Evolutionary conservation across 2,888 invertebrate species (phyloP), one percentile per base, ranked within the genome.

Genomic region (Ectemnius cavifrons): DNA sequence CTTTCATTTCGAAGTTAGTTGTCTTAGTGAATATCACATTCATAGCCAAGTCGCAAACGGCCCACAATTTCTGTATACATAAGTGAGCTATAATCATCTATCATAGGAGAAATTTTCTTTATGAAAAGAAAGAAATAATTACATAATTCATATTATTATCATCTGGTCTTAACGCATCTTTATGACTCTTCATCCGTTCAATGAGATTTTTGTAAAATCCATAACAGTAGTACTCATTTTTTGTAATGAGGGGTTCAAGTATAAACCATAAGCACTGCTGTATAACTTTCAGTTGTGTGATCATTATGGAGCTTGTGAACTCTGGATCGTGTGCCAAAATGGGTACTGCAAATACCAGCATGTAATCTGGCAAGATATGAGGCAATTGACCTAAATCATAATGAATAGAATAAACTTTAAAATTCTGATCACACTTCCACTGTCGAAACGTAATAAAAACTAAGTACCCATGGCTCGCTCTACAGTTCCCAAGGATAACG

Each of bases 291-390:
- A 99, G 93, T 86, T 97, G 96, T 27, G 93, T 92, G 18, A 95
- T 93, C 88, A 97, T 96, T 86, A 95, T 94, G 91, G 95, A 94
- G 79, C 94, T 93, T 63, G 95, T 95, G 89, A 96, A 97, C 82
- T 94, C 94, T 5, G 97, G 96, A 91, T 98, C 97, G 91, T 99
- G 98, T n/a, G 98, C 96, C 73, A 99, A 93, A 65, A 99, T 94
- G 63, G 99, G 97, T 83, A 99, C 96, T n/a, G 98, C 97, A 92
- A 98, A 99, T 81, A 98, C 97, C 88, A 99, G 92, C 95, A 98
- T 98, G 91, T 98, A 99, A 92, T 99, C 99, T 67, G 99, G 99
- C 91, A 98, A 92, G 90, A 97, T 97, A 91, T 96, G 96, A 56
- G 96, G 95, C 89, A 97, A 92, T 92, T 97, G 96, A 80, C 94